Percentiles rank a stretch among this genome's conserved stretches.
Evolutionary conservation across 2,113 vertebrate genomes (phyloP).

Genomic region (Uria aalge): DNA sequence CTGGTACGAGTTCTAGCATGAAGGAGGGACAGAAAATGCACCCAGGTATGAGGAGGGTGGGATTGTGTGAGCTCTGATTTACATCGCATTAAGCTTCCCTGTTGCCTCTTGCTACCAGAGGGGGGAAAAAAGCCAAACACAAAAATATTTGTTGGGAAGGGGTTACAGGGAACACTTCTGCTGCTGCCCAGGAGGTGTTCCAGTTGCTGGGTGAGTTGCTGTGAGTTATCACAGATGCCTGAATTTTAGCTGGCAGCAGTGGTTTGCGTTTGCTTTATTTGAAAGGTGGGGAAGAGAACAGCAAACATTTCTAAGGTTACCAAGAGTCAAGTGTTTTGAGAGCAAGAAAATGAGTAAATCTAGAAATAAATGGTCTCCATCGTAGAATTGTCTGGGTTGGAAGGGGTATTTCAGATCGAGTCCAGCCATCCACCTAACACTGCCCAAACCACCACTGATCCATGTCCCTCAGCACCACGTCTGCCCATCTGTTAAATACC

Average conservation of each 20-base stretch:
- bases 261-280: neutral
- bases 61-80: neutral
- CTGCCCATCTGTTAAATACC: neutral
- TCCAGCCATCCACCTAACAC: neutral
- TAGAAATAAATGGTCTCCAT: neutral
- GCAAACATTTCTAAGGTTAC: neutral
- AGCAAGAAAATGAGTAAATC: neutral
- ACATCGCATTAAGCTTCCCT: rapidly evolving
- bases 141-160: neutral
- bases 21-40: neutral
- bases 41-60: neutral
- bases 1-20: neutral
- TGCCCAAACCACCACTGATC: neutral
- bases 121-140: neutral
- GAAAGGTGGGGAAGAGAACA: neutral
- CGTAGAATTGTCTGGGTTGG: neutral
- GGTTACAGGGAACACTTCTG: neutral
- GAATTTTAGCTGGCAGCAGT: neutral
- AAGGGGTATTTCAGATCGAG: neutral
- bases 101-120: neutral
- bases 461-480: neutral
- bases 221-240: neutral
- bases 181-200: neutral
- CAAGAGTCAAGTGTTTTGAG: neutral
- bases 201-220: neutral